These are phyloP conservation scores for Tortrix viridana DNA, from an alignment of 2,888 invertebrate genomes.

Conservation along the genomic window DNA sequence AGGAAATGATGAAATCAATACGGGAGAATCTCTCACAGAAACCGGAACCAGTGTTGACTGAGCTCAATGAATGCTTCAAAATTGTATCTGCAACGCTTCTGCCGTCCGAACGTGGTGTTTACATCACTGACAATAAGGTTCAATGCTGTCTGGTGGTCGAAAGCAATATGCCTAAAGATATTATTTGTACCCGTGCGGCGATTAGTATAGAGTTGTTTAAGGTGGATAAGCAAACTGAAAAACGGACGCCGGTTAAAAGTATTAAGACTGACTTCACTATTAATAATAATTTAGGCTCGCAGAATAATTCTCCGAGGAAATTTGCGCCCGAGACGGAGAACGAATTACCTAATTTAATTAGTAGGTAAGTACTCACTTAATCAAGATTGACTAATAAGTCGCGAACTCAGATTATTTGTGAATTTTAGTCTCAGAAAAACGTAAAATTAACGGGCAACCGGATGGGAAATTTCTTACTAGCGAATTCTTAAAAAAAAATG, in stretches of 20 bases:
- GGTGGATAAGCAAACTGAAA: conserved; percentile 62
- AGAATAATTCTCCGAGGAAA: conserved; percentile 67
- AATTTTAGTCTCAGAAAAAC: too few species aligned
- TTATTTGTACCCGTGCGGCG: conserved; percentile 85
- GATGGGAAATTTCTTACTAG: too few species aligned
- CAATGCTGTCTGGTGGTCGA: conserved; percentile 69
- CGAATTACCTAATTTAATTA: conserved; percentile 64
- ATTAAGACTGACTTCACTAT: conserved; percentile 80
- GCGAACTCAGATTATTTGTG: too few species aligned
- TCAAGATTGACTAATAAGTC: neutral
- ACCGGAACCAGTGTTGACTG: conserved; percentile 77
- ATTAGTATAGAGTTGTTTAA: conserved; percentile 86
- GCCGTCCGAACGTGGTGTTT: conserved; percentile 81
- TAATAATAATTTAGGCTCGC: conserved; percentile 63
- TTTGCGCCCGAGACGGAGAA: conserved; percentile 54
- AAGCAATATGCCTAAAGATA: conserved; percentile 85
- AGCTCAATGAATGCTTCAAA: conserved; percentile 83
- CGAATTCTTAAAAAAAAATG: too few species aligned
- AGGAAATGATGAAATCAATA: conserved; percentile 90
- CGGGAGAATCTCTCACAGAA: conserved; percentile 75
- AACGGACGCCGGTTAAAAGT: conserved; percentile 67
- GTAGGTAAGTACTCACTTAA: conserved; percentile 59
- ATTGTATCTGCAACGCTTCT: conserved; percentile 80
- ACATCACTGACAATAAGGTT: conserved; percentile 75
- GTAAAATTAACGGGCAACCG: too few species aligned